Evolutionary conservation across 92 coral and sea anemone genomes (phyloP).

Genomic region (Zoanthus sansibaricus): DNA sequence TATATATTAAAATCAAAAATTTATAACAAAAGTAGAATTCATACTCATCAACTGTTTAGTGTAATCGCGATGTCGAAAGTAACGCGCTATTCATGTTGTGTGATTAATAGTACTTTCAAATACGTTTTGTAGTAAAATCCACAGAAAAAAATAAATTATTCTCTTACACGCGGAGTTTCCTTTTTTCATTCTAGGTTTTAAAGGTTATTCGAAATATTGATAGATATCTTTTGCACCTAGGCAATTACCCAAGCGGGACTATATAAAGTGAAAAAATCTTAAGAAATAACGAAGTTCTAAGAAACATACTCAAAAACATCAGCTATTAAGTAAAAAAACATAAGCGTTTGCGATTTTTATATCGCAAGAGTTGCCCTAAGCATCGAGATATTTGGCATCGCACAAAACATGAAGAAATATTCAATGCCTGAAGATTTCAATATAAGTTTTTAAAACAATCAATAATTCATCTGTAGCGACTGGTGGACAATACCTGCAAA

Average conservation of each 20-base stretch:
- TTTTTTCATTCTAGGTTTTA: background rate
- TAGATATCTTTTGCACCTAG: conserved; percentile 29
- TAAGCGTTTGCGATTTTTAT: background rate
- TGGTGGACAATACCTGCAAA: conserved; percentile 30
- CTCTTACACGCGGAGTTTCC: conserved; percentile 4
- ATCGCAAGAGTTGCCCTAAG: background rate
- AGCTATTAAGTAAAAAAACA: background rate
- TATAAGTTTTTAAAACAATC: conserved; percentile 22
- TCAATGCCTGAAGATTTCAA: background rate
- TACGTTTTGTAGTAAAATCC: conserved; percentile 41
- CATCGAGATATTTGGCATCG: background rate
- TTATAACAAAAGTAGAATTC: conserved; percentile 42
- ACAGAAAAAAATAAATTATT: conserved; percentile 30
- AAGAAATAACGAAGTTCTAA: background rate
- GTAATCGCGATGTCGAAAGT: background rate
- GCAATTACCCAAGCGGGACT: conserved; percentile 27
- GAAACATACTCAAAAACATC: background rate
- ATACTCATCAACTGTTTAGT: conserved; percentile 20
- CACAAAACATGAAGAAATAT: background rate
- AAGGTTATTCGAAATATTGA: conserved; percentile 18
- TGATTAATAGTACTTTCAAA: background rate
- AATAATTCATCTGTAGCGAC: conserved; percentile 38
- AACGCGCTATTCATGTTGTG: background rate
- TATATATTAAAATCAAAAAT: conserved; percentile 51
- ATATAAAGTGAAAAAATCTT: background rate